phyloP scores from a whole-genome alignment of 2,888 invertebrate species.

The Anorthoa munda region DNA sequence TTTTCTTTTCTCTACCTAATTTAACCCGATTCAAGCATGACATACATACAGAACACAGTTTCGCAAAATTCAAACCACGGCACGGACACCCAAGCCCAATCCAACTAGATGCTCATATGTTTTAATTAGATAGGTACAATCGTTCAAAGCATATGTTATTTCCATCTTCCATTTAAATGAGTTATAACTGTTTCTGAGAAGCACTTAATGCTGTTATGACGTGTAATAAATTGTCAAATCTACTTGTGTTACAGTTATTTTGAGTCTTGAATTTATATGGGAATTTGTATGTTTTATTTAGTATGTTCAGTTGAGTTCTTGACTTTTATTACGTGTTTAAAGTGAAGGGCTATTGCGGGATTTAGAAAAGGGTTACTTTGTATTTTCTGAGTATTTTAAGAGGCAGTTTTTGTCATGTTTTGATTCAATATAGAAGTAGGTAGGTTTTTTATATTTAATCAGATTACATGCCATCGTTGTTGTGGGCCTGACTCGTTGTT shows the following conservation, averaged over 20 bases:
- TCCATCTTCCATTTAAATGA: conserved; percentile 77
- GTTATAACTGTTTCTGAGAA: conserved; percentile 78
- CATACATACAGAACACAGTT: neutral
- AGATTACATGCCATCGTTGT: no score
- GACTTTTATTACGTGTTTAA: conserved; percentile 59
- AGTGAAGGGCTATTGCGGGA: conserved; percentile 43
- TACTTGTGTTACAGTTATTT: conserved; percentile 59
- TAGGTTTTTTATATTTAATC: no score
- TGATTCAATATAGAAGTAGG: neutral
- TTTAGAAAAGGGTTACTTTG: conserved; percentile 45
- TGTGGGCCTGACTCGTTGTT: no score
- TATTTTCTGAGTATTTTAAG: conserved; percentile 15
- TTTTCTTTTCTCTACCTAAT: neutral
- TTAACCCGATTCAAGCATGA: neutral
- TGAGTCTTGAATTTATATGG: conserved; percentile 49
- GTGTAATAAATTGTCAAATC: conserved; percentile 66
- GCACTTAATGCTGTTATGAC: conserved; percentile 65
- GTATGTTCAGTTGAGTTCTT: conserved; percentile 29
- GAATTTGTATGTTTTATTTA: conserved; percentile 56
- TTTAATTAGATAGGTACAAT: conserved; percentile 78
- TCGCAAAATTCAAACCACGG: conserved; percentile 42
- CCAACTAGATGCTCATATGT: conserved; percentile 44
- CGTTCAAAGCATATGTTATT: conserved; percentile 68
- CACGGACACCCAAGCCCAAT: conserved; percentile 41
- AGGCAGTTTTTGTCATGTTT: conserved; percentile 3